Evolutionary conservation across 2,888 invertebrate genomes (phyloP), one percentile per base, ranked within the genome.

Genomic region (Shargacucullia verbasci): DNA sequence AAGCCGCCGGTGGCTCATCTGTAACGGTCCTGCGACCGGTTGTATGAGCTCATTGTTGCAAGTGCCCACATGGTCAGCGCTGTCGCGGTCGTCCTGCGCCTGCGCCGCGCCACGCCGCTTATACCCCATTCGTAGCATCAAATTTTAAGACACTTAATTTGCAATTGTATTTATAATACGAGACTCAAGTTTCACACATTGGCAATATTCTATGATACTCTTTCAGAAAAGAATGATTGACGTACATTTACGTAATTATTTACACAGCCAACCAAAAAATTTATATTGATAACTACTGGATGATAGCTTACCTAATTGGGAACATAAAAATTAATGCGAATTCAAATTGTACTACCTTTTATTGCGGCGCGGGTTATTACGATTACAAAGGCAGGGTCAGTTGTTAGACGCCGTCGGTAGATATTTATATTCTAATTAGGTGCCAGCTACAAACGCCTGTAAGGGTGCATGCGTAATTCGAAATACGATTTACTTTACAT

Each of bases 21-120:
- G 90, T 92, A 93, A 93, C 94, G 94, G 94, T 91, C 91, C 79
- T 80, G 80, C 82, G 87, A 93, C 93, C 93, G 93, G 94, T 93
- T 92, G 86, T 87, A 74, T 81, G 81, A 81, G 80, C 82, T 85
- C 83, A 92, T 93, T 94, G 94, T 94, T 92, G 87, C 85, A 85
- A 79, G 77, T 81, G 83, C 79, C 84, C 85, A 84, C 77, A 85
- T 86, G 87, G 86, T 47, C 50, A 48, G 15, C 48, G 45, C 56
- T 52, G 54, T 37, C 49, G 65, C 49, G 43, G 29, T 40, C 46
- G 62, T 65, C 70, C 71, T 73, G 72, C 62, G 62, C 60, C 50
- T 34, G 39, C 65, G 59, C 53, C 43, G 58, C 37, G 44, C 31
- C 37, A 41, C 31, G 44, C 29, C 29, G 12, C 50, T 49, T 52